Base-by-base conservation (phyloP, 2,797 vertebrate genomes). In the Gila robusta region DNA sequence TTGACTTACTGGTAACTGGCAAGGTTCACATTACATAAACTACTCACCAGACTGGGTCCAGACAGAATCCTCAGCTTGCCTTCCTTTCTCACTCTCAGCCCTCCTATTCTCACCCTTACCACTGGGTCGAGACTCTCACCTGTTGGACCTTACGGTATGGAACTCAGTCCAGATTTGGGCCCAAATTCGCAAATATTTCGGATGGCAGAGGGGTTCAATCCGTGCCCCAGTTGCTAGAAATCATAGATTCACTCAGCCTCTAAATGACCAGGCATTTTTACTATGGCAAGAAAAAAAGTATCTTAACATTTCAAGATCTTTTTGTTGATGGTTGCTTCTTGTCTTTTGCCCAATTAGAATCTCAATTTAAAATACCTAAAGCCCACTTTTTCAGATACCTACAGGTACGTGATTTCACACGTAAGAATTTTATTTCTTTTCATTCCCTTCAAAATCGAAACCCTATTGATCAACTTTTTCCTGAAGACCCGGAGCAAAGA, bases 381-480 rank as follows among this genome's bases (percentile, higher is more conserved):
- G 59, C 17, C 16, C 62, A 81, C 41, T 66, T 67, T 47, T 67
- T 47, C 79, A 81, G 26, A 69, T 67, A 69, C 32, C 26, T 39
- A 62, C 52, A 62, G 23, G 66, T 44, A 12, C 41, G 8, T 2
- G 14, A 11, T 19, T 28, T 32, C 37, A 69, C 62, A 81, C 14
- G 1, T 17, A 81, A 77, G 0, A 54, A 49, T 8, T 54, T 5
- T 17, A 49, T 49, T 49, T 39, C 9, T 70, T 70, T 70, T 70
- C 35, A 35, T 21, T 70, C 35, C 9, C 35, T 70, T 21, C 19
- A 37, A 4, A 19, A 12, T 37, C 35, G 3, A 41, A 71, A 71
- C 10, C 21, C 37, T 71, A n/a, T 71, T n/a, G 37, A 71, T 14
- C 69, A 41, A n/a, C 37, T 41, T 71, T 71, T 41, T 44, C 69